phyloP scores from a whole-genome alignment of 92 coral and sea anemone genomes.

The Heliopora coerulea region DNA sequence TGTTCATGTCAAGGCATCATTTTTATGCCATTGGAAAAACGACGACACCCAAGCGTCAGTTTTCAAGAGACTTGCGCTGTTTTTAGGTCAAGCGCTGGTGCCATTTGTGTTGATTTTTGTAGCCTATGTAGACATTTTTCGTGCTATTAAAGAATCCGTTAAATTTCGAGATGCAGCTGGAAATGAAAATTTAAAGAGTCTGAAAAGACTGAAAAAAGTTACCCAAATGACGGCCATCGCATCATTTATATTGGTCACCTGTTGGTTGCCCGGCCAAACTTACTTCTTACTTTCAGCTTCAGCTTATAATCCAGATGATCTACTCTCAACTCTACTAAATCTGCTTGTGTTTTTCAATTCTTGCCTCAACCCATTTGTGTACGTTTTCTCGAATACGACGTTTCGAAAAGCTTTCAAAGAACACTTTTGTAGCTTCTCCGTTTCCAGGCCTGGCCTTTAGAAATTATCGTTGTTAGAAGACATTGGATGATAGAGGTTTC shows the following conservation, averaged over 20 bases:
- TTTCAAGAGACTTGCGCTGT: not conserved
- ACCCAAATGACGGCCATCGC: slow-evolving; percentile 1
- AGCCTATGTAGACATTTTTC: not conserved
- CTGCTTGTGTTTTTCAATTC: not conserved
- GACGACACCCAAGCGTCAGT: not conserved
- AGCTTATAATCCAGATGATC: not conserved
- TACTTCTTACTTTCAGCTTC: not conserved
- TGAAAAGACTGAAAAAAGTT: not conserved
- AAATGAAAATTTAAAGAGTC: not conserved
- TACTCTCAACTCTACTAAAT: not conserved
- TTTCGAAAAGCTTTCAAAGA: slow-evolving; percentile 7
- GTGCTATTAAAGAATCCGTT: not conserved
- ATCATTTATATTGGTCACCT: not conserved
- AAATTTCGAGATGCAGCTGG: not conserved
- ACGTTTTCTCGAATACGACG: not conserved
- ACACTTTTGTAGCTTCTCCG: too few species aligned
- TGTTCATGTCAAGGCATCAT: not conserved
- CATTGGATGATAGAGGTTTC: too few species aligned
- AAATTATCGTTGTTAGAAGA: too few species aligned
- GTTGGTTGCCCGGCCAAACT: not conserved
- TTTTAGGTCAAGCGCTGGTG: not conserved
- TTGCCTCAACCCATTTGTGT: not conserved
- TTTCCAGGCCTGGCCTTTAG: too few species aligned
- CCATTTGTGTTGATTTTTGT: not conserved
- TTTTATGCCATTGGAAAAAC: not conserved